Evolutionary conservation across 2,797 vertebrate species (phyloP).

Genomic region (Neosalanx taihuensis): DNA sequence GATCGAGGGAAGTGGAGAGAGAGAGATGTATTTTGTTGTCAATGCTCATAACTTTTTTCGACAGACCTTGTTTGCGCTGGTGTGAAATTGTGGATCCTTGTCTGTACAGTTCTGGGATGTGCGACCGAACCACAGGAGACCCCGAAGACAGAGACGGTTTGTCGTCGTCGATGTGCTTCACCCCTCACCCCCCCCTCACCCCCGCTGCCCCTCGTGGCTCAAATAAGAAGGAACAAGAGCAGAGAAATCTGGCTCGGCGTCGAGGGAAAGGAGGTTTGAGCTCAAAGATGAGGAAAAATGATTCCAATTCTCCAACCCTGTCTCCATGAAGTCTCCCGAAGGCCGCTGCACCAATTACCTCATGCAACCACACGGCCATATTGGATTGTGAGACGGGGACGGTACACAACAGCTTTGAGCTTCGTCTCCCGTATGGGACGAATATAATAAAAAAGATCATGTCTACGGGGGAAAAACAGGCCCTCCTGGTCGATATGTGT

Average conservation of each 20-base stretch:
- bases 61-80: constrained; percentile 2
- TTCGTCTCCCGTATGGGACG: constrained; percentile 50
- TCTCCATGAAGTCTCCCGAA: constrained; percentile 35
- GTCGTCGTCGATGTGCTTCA: constrained; percentile 10
- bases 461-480: constrained; percentile 53
- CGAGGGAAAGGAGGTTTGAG: constrained; percentile 26
- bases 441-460: constrained; percentile 63
- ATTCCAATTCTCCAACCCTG: constrained; percentile 49
- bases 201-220: neutral
- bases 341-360: constrained; percentile 40
- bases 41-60: neutral
- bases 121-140: constrained; percentile 5
- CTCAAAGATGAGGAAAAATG: constrained; percentile 46
- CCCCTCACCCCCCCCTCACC: neutral
- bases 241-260: constrained; percentile 23
- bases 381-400: constrained; percentile 42
- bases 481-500: constrained; percentile 54
- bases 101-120: neutral
- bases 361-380: constrained; percentile 40
- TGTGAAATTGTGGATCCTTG: constrained; percentile 9
- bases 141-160: constrained; percentile 8
- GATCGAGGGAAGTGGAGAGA: neutral
- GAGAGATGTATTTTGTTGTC: neutral
- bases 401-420: constrained; percentile 45
- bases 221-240: constrained; percentile 23